Evolutionary conservation across 2,888 invertebrate genomes (phyloP).

Genomic region (Antitype chi): DNA sequence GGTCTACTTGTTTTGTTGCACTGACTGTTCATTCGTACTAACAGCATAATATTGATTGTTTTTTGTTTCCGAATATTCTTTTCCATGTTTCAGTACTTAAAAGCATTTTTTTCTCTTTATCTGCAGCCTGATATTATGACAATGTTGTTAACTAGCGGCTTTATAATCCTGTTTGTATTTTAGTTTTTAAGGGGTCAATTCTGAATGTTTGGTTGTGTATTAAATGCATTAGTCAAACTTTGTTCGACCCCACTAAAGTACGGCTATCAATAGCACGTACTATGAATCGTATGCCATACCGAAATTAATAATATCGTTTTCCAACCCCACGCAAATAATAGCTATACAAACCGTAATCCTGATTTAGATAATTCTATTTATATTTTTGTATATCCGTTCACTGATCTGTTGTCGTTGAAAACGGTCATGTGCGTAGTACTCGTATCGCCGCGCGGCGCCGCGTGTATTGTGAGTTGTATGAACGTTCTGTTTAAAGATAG

Average conservation of each 20-base stretch:
- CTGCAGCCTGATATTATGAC: neutral
- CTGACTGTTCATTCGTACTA: neutral
- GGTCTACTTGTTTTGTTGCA: neutral
- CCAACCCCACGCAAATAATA: neutral
- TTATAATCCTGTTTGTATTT: neutral
- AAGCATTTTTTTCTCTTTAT: neutral
- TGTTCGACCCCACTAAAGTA: neutral
- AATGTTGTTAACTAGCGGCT: neutral
- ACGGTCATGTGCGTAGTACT: conserved; percentile 21
- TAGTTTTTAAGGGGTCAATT: neutral
- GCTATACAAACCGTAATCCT: neutral
- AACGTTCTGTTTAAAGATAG: neutral
- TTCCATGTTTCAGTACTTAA: neutral
- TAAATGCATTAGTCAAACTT: neutral
- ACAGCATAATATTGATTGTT: neutral
- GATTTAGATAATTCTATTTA: conserved; percentile 27
- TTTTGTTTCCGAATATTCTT: neutral
- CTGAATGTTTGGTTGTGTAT: neutral
- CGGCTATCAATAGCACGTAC: neutral
- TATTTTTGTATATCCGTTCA: conserved; percentile 17
- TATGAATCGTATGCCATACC: neutral
- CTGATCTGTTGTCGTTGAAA: conserved; percentile 5
- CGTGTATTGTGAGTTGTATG: neutral
- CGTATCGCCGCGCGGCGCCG: neutral
- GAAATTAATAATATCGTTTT: neutral